Base-by-base conservation (phyloP, 2,797 vertebrate genomes). In the Bryconaethiops microstoma region DNA sequence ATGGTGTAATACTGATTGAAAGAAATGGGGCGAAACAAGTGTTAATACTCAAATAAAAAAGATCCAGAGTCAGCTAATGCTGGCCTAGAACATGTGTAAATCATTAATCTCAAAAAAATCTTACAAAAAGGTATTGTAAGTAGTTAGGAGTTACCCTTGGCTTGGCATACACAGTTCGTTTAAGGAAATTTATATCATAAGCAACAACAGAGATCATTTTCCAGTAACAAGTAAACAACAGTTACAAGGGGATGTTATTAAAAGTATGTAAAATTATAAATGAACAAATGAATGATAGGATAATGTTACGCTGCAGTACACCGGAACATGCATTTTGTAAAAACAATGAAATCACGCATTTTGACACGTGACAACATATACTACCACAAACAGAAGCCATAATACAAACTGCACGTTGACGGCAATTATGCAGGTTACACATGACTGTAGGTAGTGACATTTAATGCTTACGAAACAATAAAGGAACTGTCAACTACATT, bases 1-100 rank as follows among this genome's bases (percentile, higher is more conserved):
- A 67, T 76, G 57, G 81, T 59, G 82, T 59, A 70, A 67, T 60
- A 76, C 63, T 54, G 40, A 82, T 52, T 82, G 73, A 21, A 72
- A 78, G 60, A 2, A 81, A 74, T 75, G 54, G 16, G 14, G 8
- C 29, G 17, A 72, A 42, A 65, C 4, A 59, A 79, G 60, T 71
- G 25, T 62, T 50, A 73, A 54, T 70, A 25, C 12, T 70, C 7
- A 10, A 10, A 42, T 16, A 8, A 65, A 17, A 17, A 65, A 8
- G 29, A 65, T 35, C 63, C 63, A 63, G 10, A 23, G 35, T 67
- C 9, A 64, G 12, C 64, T 62, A 62, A 62, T n/a, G 5, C 17
- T 40, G 13, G 21, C 14, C 25, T 40, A 64, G 13, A 60, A 23
- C 59, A 48, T 3, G 13, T 2, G 13, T 13, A 52, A 52, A 17